Percentiles rank a stretch among this genome's conserved stretches.
phyloP scores from a whole-genome alignment of 2,113 vertebrate genomes.

The Semicossyphus pulcher region DNA sequence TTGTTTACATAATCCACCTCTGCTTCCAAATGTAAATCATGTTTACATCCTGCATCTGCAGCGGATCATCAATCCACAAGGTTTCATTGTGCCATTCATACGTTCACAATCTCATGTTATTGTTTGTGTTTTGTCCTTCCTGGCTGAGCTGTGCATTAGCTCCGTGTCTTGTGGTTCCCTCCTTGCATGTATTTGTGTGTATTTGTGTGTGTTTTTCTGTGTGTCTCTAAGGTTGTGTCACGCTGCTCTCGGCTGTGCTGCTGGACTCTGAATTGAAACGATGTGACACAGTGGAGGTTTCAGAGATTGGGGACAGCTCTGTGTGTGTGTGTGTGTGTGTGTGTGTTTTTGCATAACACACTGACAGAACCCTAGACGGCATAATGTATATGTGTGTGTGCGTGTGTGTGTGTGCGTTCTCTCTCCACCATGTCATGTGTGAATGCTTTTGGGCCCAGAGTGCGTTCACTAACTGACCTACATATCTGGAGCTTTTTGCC shows the following conservation, averaged over 20 bases:
- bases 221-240: conserved; percentile 21
- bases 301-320: conserved; percentile 33
- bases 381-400: conserved; percentile 13
- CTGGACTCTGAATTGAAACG: conserved; percentile 40
- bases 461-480: conserved; percentile 65
- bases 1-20: conserved; percentile 1
- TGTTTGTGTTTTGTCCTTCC: neutral
- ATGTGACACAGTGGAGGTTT: conserved; percentile 58
- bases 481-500: conserved; percentile 62
- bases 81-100: neutral
- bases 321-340: conserved; percentile 11
- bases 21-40: neutral
- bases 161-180: conserved; percentile 32
- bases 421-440: conserved; percentile 56
- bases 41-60: neutral
- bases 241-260: conserved; percentile 40
- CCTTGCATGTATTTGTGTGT: conserved; percentile 1
- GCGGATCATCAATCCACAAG: neutral
- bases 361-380: neutral
- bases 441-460: conserved; percentile 48
- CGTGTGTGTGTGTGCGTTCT: conserved; percentile 18
- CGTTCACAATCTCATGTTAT: neutral
- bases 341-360: neutral
- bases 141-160: conserved; percentile 25
- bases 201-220: neutral